Evolutionary conservation across 2,113 vertebrate genomes (phyloP).

Genomic region (Monopterus albus): DNA sequence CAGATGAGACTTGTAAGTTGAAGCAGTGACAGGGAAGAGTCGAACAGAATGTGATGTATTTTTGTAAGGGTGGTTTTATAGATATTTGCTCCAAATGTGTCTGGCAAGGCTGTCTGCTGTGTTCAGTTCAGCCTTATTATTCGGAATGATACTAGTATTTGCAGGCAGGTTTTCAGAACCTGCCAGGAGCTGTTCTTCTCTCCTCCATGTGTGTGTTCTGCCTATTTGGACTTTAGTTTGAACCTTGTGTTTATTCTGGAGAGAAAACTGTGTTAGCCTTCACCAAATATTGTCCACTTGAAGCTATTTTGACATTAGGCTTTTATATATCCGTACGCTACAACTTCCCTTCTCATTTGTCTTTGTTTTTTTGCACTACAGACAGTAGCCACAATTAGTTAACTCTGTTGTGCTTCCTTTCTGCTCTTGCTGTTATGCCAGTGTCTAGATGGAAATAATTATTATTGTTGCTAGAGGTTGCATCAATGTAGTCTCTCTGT

Average conservation of each 20-base stretch:
- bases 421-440: no score
- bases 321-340: background rate
- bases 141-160: slow-evolving; percentile 8
- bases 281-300: background rate
- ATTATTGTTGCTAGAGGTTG: slow-evolving; percentile 60
- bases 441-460: slow-evolving; percentile 54
- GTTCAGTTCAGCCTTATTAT: background rate
- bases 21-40: background rate
- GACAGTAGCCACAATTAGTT: background rate
- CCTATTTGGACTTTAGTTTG: slow-evolving; percentile 1
- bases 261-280: slow-evolving; percentile 4
- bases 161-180: background rate
- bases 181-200: background rate
- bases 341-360: background rate
- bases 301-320: background rate
- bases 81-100: background rate
- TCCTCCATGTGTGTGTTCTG: background rate
- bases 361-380: background rate
- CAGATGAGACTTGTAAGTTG: no score
- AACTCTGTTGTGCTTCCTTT: no score
- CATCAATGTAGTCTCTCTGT: slow-evolving; percentile 45
- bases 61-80: background rate
- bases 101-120: background rate
- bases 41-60: background rate
- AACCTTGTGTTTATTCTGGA: background rate